Evolutionary conservation across 1,140 invertebrate species (phyloP).

Genomic region (Leptoteleia sp.): DNA sequence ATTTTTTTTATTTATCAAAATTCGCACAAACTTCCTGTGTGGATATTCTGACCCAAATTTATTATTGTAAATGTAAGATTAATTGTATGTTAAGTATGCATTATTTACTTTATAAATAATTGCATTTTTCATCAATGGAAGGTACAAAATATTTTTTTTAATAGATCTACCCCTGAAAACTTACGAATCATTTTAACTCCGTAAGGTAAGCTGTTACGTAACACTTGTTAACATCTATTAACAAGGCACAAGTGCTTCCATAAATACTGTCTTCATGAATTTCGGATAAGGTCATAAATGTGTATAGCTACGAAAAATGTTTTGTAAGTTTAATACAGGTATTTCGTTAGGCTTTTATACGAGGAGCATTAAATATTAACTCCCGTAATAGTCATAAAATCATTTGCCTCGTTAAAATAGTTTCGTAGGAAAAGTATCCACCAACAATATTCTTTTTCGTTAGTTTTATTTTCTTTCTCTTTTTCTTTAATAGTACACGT

Average conservation of each 20-base stretch:
- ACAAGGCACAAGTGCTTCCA: conserved; percentile 30
- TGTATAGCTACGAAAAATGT: conserved; percentile 35
- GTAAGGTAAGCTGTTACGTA: conserved; percentile 15
- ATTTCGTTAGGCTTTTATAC: conserved; percentile 37
- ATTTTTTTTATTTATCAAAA: too few species aligned
- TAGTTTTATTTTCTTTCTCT: too few species aligned
- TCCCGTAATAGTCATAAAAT: conserved; percentile 31
- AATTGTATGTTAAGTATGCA: too few species aligned
- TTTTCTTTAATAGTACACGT: too few species aligned
- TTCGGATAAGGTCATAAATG: conserved; percentile 40
- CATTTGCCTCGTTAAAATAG: conserved; percentile 29
- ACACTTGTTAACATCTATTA: conserved; percentile 52
- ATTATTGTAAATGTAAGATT: too few species aligned
- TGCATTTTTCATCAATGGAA: too few species aligned
- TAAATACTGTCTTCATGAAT: conserved; percentile 51
- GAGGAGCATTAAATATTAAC: conserved; percentile 26
- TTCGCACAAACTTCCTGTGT: too few species aligned
- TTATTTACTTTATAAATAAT: too few species aligned
- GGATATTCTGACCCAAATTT: too few species aligned
- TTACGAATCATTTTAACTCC: conserved; percentile 26
- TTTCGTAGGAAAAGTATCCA: too few species aligned
- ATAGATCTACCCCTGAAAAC: conserved; percentile 14
- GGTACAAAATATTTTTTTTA: too few species aligned
- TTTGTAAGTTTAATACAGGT: conserved; percentile 41
- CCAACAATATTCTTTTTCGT: too few species aligned